A percentile compares a stretch with the other conserved stretches of the same genome.
These are phyloP conservation scores for Podarcis cretensis DNA, from an alignment of 2,113 vertebrate species.

Conservation along the genomic window DNA sequence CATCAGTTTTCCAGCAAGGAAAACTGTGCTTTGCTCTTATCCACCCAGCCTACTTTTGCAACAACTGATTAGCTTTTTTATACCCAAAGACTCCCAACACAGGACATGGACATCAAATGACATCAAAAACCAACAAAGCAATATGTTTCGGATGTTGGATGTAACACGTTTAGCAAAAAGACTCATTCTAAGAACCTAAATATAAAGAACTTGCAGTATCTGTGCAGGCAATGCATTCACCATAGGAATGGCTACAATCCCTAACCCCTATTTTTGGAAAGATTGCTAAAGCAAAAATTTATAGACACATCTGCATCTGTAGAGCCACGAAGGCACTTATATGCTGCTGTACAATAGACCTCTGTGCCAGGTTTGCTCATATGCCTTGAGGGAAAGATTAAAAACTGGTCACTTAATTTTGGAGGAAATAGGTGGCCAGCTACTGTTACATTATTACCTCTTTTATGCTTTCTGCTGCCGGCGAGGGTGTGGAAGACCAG, in stretches of 20 bases:
- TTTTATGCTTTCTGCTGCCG: neutral
- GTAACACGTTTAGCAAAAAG: neutral
- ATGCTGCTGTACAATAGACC: neutral
- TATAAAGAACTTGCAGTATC: neutral
- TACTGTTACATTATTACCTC: neutral
- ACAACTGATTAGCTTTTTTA: neutral
- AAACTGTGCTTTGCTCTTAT: neutral
- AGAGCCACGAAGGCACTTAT: neutral
- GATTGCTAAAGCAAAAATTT: neutral
- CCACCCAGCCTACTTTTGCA: neutral
- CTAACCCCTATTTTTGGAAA: neutral
- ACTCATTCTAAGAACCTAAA: neutral
- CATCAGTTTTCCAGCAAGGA: neutral
- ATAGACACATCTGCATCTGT: neutral
- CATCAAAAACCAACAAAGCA: neutral
- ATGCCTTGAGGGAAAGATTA: neutral
- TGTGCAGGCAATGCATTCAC: neutral
- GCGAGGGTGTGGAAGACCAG: neutral
- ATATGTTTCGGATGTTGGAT: neutral
- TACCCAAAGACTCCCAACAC: neutral
- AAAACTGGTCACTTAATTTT: neutral
- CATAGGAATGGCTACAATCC: neutral
- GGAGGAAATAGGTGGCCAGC: neutral
- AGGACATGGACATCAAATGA: neutral
- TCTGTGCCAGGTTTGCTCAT: neutral